phyloP scores from a whole-genome alignment of 2,888 invertebrate genomes.

The Anticlea derivata region DNA sequence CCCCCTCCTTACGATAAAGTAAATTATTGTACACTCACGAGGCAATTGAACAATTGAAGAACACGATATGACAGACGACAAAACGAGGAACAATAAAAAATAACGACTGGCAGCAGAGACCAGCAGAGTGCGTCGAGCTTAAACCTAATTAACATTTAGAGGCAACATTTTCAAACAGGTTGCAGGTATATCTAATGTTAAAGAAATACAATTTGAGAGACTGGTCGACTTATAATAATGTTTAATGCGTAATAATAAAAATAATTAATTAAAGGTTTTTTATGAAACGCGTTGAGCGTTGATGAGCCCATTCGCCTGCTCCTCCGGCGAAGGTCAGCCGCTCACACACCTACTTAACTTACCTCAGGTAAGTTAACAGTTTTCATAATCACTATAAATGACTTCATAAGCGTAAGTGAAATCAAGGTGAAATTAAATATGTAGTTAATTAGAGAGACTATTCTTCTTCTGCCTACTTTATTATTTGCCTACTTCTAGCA shows the following conservation, averaged over 20 bases:
- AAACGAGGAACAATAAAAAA: slow-evolving; percentile 33
- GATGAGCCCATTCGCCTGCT: slow-evolving; percentile 71
- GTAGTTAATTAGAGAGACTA: too few relatives aligned
- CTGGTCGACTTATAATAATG: slow-evolving; percentile 34
- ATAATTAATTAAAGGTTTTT: slow-evolving; percentile 55
- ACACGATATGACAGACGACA: slow-evolving; percentile 25
- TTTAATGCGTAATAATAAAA: slow-evolving; percentile 48
- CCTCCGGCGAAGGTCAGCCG: slow-evolving; percentile 68
- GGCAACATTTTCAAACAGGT: slow-evolving; percentile 27
- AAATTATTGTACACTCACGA: slow-evolving; percentile 42
- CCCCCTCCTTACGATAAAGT: slow-evolving; percentile 40
- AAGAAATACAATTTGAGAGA: slow-evolving; percentile 36
- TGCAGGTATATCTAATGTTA: slow-evolving; percentile 36
- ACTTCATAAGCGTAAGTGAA: slow-evolving; percentile 6
- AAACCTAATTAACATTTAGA: slow-evolving; percentile 41
- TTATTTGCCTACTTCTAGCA: too few relatives aligned
- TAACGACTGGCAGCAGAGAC: slow-evolving; percentile 26
- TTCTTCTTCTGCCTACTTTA: too few relatives aligned
- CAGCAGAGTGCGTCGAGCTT: slow-evolving; percentile 26
- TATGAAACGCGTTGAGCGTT: slow-evolving; percentile 58
- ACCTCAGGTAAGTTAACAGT: slow-evolving; percentile 53
- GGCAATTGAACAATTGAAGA: slow-evolving; percentile 47
- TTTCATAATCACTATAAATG: slow-evolving; percentile 34
- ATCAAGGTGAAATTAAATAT: too few relatives aligned
- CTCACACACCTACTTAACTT: slow-evolving; percentile 58